Percentiles rank a stretch among this genome's conserved stretches.
These are phyloP conservation scores for Spea bombifrons DNA, from an alignment of 2,113 vertebrate genomes.

Conservation along the genomic window DNA sequence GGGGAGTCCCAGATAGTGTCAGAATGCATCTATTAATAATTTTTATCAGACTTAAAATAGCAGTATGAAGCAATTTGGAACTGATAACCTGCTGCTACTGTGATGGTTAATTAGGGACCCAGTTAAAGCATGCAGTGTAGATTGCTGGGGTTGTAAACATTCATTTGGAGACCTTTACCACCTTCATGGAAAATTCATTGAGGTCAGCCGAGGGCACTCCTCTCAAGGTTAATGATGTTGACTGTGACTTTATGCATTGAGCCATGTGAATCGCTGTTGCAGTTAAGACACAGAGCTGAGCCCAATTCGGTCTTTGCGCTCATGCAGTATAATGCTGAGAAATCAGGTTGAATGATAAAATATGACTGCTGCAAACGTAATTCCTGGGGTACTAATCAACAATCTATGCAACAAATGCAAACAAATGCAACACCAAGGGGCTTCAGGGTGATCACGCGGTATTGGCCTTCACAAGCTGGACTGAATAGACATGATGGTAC, in stretches of 20 bases:
- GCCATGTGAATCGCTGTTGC: constrained; percentile 3
- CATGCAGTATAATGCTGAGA: not conserved
- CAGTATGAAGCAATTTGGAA: constrained; percentile 1
- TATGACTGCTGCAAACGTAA: too few relatives aligned
- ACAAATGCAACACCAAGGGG: too few relatives aligned
- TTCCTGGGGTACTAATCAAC: too few relatives aligned
- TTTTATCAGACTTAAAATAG: constrained; percentile 9
- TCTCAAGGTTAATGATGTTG: constrained; percentile 30
- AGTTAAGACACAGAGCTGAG: not conserved
- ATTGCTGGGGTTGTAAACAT: constrained; percentile 23
- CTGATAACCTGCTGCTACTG: constrained; percentile 15
- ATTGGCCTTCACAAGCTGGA: too few relatives aligned
- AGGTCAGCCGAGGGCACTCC: constrained; percentile 8
- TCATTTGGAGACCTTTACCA: constrained; percentile 15
- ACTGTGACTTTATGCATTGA: constrained; percentile 2
- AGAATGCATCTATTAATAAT: constrained; percentile 5
- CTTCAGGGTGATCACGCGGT: too few relatives aligned
- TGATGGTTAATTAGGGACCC: constrained; percentile 10
- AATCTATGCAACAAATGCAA: too few relatives aligned
- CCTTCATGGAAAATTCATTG: constrained; percentile 20
- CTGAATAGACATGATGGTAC: too few relatives aligned
- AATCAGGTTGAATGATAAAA: not conserved
- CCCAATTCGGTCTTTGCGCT: not conserved
- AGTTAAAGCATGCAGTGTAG: not conserved
- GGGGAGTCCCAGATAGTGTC: not conserved